Evolutionary conservation across 2,888 invertebrate species (phyloP), one percentile per base, ranked within the genome.

Genomic region (Idaea dimidiata): DNA sequence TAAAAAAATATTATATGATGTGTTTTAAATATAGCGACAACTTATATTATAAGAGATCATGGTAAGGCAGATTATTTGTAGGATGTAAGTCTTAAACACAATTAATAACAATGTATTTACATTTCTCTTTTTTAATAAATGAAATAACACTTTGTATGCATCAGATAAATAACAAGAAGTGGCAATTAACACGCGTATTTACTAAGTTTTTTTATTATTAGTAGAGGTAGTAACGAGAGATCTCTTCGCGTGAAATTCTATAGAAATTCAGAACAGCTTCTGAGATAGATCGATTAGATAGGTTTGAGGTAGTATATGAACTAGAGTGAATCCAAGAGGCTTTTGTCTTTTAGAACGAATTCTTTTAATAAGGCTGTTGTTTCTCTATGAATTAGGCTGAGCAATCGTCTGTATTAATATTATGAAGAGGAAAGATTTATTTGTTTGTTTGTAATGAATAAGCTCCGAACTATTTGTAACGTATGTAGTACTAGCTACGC

Each of bases 201-300:
- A 77, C 74, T 75, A 73, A 72, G 69, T 64, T 64, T 68, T 69
- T 72, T 66, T 66, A 54, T 65, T 43, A 43, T 14, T 43, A 43
- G 24, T 24, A 24, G 1, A 24, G 24, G 1, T 1, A 3, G 24
- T 66, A 63, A 62, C 67, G 69, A 66, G 66, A 66, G 66, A 72
- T 73, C 73, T 67, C 73, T 73, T 70, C 60, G 70, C 71, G 70
- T 75, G 69, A 71, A 68, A 67, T 76, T 73, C 68, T 66, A 66
- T 63, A 68, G 67, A 69, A 72, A 69, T 71, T 72, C 66, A 69
- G 69, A 65, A 69, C 66, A 64, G 70, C 66, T 64, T 59, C 61
- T 65, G 67, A 67, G 66, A 65, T 62, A 66, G 66, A 69, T 65
- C 62, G 75, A 77, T 78, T 73, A 77, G 75, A 79, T 75, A 59